Percentiles rank a stretch among this genome's conserved stretches.
These are phyloP conservation scores for Cyphomyrmex costatus DNA, from an alignment of 1,140 invertebrate genomes.

Conservation along the genomic window DNA sequence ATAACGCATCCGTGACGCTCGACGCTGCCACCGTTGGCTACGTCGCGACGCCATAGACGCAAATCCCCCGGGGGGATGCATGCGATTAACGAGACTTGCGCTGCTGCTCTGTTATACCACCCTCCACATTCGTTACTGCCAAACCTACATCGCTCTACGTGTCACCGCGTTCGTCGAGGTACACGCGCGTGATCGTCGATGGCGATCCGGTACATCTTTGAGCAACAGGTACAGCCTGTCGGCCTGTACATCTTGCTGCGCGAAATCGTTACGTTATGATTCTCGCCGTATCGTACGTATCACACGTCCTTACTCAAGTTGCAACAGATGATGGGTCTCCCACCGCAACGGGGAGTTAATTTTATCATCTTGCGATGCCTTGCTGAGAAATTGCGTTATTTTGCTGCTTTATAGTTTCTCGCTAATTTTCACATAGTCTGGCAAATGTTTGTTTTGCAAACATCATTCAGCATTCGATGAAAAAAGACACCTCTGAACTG, in stretches of 20 bases:
- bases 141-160: not conserved
- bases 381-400: not conserved
- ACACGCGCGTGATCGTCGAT: not conserved
- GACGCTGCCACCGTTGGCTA: not conserved
- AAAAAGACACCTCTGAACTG: not conserved
- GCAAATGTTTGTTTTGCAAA: not conserved
- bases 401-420: no score
- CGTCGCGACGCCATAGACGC: not conserved
- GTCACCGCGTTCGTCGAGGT: not conserved
- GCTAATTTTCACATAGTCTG: not conserved
- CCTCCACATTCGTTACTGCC: conserved; percentile 39
- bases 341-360: not conserved
- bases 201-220: conserved; percentile 10
- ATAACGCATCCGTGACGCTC: not conserved
- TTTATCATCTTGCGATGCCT: not conserved
- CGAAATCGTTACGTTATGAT: not conserved
- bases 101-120: conserved; percentile 52
- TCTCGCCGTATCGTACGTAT: not conserved
- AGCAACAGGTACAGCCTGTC: conserved; percentile 68
- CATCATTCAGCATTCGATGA: not conserved
- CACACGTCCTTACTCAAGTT: not conserved
- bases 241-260: not conserved
- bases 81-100: not conserved
- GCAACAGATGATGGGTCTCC: not conserved
- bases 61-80: not conserved